Evolutionary conservation across 2,113 vertebrate genomes (phyloP).

Genomic region (Synchiropus splendidus): DNA sequence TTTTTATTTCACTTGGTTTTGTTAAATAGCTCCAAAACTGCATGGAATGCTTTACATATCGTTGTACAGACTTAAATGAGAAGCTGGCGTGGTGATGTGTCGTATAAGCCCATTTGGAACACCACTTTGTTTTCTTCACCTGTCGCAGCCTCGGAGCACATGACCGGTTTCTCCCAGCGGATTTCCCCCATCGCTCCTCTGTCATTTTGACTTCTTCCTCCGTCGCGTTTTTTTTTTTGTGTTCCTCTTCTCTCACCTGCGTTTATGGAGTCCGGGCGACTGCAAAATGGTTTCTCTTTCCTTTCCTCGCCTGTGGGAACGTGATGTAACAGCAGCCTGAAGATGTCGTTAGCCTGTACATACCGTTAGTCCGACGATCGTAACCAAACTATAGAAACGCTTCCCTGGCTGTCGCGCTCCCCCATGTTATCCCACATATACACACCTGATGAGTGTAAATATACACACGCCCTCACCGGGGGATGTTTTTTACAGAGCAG

Average conservation of each 20-base stretch:
- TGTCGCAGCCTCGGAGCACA: conserved; percentile 18
- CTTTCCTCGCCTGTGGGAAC: too few species aligned
- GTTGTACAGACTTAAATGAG: conserved; percentile 40
- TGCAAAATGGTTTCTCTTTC: too few species aligned
- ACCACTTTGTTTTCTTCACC: conserved; percentile 6
- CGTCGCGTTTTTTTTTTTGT: conserved; percentile 13
- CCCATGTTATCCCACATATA: conserved; percentile 11
- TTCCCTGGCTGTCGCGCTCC: too few species aligned
- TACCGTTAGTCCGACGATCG: too few species aligned
- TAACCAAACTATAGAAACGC: too few species aligned
- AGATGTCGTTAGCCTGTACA: too few species aligned
- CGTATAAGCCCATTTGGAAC: conserved; percentile 8
- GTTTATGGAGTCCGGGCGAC: too few species aligned
- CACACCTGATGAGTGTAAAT: conserved; percentile 31
- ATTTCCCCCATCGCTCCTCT: conserved; percentile 20
- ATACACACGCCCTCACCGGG: conserved; percentile 46
- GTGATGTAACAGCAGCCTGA: too few species aligned
- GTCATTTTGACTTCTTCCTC: conserved; percentile 17
- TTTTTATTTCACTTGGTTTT: conserved; percentile 23
- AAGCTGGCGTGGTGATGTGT: conserved; percentile 24
- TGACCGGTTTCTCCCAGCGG: conserved; percentile 30
- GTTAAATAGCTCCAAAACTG: conserved; percentile 42
- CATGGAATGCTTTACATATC: conserved; percentile 56
- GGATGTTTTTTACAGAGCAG: conserved; percentile 48
- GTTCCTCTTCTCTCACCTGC: conserved; percentile 15